Percentiles rank a stretch among this genome's conserved stretches.
Evolutionary conservation across 2,113 vertebrate species (phyloP).

Genomic region (Apeltes quadracus): DNA sequence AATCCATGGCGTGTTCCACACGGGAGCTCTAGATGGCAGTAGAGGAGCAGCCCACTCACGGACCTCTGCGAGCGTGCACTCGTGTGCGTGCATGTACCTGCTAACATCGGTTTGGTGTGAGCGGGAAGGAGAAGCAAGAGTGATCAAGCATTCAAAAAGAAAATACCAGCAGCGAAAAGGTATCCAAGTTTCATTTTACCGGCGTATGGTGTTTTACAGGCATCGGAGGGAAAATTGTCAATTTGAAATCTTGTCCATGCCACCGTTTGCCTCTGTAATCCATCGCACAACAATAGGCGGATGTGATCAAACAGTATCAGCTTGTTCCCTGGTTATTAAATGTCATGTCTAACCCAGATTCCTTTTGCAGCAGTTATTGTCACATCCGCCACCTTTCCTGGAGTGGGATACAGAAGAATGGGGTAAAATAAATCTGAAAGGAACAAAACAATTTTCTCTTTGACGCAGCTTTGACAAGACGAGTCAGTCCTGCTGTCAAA

Average conservation of each 20-base stretch:
- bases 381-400: constrained; percentile 49
- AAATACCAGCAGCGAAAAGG: constrained; percentile 44
- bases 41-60: constrained; percentile 53
- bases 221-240: constrained; percentile 50
- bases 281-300: constrained; percentile 65
- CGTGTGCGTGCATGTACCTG: constrained; percentile 16
- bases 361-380: constrained; percentile 54
- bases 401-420: constrained; percentile 46
- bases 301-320: constrained; percentile 73
- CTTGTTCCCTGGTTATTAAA: constrained; percentile 73
- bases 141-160: constrained; percentile 40
- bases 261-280: constrained; percentile 72
- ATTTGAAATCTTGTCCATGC: constrained; percentile 63
- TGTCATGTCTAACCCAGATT: constrained; percentile 74
- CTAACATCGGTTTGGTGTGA: constrained; percentile 42
- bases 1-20: constrained; percentile 6
- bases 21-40: constrained; percentile 78
- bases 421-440: constrained; percentile 14
- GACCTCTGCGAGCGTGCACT: background rate
- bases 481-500: constrained; percentile 48
- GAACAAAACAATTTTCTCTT: constrained; percentile 46
- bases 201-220: constrained; percentile 58
- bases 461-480: constrained; percentile 45
- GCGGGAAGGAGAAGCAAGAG: constrained; percentile 8
- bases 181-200: constrained; percentile 62